Conservation (phyloP, 35 echinoderm and acorn worm species). For the Diadema setosum region DNA sequence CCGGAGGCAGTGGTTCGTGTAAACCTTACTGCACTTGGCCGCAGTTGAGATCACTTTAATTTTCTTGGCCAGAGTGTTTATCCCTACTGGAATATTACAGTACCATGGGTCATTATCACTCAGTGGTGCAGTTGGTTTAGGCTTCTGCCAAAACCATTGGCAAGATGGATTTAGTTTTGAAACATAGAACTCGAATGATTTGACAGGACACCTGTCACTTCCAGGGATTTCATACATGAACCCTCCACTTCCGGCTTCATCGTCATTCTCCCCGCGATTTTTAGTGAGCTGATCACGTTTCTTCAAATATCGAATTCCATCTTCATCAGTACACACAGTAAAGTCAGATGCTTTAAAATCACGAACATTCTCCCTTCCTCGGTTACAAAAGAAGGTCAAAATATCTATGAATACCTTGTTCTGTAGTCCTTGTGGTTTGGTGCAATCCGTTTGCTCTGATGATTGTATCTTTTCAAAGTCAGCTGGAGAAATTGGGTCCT, state of each 20-base stretch:
- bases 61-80: conserved; percentile 10
- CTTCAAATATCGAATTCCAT: background rate
- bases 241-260: background rate
- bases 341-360: background rate
- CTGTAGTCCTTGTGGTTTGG: conserved; percentile 1
- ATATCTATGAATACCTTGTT: conserved; percentile 23
- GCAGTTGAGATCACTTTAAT: conserved; percentile 24
- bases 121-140: background rate
- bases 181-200: background rate
- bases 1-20: conserved; percentile 42
- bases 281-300: conserved; percentile 36
- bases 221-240: conserved; percentile 11
- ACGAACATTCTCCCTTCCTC: background rate
- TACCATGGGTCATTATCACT: background rate
- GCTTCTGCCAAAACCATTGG: conserved; percentile 34
- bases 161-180: conserved; percentile 36
- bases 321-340: background rate
- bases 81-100: background rate
- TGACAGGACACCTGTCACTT: conserved; percentile 11
- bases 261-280: conserved; percentile 26
- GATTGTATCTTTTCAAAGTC: conserved; percentile 13
- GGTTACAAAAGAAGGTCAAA: background rate
- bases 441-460: background rate
- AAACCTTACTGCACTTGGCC: conserved; percentile 3
- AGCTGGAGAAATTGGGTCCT: conserved; percentile 1